A percentile compares a stretch with the other conserved stretches of the same genome.
Conservation (phyloP, 2,888 invertebrate genomes). For the Corythucha ciliata region DNA sequence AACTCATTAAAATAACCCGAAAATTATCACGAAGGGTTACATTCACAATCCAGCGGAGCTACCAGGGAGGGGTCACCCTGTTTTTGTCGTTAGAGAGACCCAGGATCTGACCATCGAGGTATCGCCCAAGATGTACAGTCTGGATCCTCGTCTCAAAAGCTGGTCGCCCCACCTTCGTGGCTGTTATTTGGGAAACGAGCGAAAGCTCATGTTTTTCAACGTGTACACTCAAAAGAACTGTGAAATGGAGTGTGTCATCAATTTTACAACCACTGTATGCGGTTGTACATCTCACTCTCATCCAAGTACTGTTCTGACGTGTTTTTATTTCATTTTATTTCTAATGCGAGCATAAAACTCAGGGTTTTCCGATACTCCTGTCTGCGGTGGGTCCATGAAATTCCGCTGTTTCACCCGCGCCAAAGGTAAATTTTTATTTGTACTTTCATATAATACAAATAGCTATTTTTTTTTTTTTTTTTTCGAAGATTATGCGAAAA, state of each 20-base stretch:
- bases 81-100: slow-evolving; percentile 23
- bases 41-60: slow-evolving; percentile 39
- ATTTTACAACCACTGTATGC: slow-evolving; percentile 28
- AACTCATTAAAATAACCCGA: too few species aligned
- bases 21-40: slow-evolving; percentile 35
- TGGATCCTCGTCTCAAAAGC: slow-evolving; percentile 21
- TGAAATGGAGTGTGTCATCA: slow-evolving; percentile 33
- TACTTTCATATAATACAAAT: too few species aligned
- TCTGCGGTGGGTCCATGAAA: too few species aligned
- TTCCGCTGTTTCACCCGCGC: too few species aligned
- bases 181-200: slow-evolving; percentile 33
- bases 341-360: too few species aligned
- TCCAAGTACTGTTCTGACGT: slow-evolving; percentile 30
- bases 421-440: too few species aligned
- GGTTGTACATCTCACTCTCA: slow-evolving; percentile 29
- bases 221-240: slow-evolving; percentile 32
- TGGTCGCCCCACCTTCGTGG: slow-evolving; percentile 30
- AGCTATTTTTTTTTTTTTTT: too few species aligned
- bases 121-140: slow-evolving; percentile 9
- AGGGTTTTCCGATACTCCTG: too few species aligned
- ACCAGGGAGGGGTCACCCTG: slow-evolving; percentile 32
- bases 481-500: too few species aligned
- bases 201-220: slow-evolving; percentile 29
- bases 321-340: too few species aligned
- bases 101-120: slow-evolving; percentile 18